Conservation (phyloP, 1,140 invertebrate genomes). For the Pteromalus puparum region DNA sequence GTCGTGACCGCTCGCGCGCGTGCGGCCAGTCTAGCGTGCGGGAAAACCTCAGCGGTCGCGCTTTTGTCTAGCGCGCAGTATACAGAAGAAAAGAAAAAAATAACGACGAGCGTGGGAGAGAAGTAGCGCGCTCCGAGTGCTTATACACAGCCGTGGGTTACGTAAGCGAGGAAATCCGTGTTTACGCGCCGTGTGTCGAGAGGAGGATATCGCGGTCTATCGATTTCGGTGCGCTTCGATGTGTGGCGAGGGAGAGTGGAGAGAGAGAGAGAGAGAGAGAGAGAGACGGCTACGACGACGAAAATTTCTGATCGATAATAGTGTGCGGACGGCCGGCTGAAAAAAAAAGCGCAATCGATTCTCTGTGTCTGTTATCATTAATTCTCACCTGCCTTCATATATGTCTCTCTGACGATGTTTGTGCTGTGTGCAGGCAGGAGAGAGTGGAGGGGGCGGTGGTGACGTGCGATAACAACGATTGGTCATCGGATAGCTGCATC, state of each 20-base stretch:
- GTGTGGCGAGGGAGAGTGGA: neutral
- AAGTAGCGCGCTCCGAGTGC: neutral
- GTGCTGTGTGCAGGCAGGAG: neutral
- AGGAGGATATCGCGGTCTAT: slow-evolving; percentile 3
- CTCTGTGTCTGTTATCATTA: neutral
- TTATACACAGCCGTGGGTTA: neutral
- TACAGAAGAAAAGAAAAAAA: neutral
- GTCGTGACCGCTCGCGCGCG: neutral
- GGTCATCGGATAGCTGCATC: neutral
- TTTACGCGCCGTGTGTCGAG: neutral
- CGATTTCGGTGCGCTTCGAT: neutral
- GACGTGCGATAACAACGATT: neutral
- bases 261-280: too few relatives aligned
- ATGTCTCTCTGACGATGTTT: neutral
- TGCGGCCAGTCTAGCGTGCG: neutral
- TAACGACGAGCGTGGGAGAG: neutral
- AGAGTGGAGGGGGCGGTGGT: neutral
- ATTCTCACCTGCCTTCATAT: neutral
- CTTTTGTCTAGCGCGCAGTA: too few relatives aligned
- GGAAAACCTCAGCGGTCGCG: neutral
- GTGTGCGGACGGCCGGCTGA: too few relatives aligned
- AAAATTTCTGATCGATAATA: neutral
- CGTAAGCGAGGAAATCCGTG: neutral
- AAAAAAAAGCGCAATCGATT: neutral
- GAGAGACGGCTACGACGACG: neutral